phyloP scores from a whole-genome alignment of 2,888 invertebrate genomes.

The Tipula helvola region DNA sequence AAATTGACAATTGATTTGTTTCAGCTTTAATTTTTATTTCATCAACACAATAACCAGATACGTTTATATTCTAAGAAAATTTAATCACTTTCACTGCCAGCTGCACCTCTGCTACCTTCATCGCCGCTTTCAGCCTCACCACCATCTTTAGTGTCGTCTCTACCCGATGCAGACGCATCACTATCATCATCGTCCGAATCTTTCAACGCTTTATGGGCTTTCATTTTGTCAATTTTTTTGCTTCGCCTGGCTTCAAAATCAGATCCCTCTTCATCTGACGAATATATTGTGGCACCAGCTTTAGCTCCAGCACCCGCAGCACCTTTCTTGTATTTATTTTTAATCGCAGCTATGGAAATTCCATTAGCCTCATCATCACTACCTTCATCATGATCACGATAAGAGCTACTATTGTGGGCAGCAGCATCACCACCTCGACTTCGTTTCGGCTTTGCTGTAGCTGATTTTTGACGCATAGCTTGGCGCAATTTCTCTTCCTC shows the following conservation, averaged over 20 bases:
- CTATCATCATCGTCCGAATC: slow-evolving; percentile 55
- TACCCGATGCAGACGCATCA: slow-evolving; percentile 28
- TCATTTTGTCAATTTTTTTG: slow-evolving; percentile 60
- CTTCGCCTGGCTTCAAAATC: slow-evolving; percentile 66
- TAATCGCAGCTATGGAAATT: slow-evolving; percentile 86
- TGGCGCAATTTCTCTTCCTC: slow-evolving; percentile 93
- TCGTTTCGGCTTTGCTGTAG: slow-evolving; percentile 41
- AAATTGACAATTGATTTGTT: no score
- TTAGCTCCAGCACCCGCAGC: background rate
- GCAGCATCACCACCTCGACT: slow-evolving; percentile 33
- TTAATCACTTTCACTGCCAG: slow-evolving; percentile 19
- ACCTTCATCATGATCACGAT: slow-evolving; percentile 61
- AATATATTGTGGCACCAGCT: slow-evolving; percentile 62
- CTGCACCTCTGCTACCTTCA: slow-evolving; percentile 22
- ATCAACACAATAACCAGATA: background rate
- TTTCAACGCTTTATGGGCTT: slow-evolving; percentile 63
- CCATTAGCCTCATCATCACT: slow-evolving; percentile 82
- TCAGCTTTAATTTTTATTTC: background rate
- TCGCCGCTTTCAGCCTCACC: slow-evolving; percentile 19
- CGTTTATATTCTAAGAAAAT: background rate
- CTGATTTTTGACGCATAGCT: slow-evolving; percentile 52
- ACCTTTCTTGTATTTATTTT: slow-evolving; percentile 80
- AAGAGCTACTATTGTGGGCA: slow-evolving; percentile 28
- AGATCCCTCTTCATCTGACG: slow-evolving; percentile 63
- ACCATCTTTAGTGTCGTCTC: slow-evolving; percentile 27